Evolutionary conservation across 1,140 invertebrate genomes (phyloP), one percentile per base, ranked within the genome.

Genomic region (Leptinotarsa defecta): DNA sequence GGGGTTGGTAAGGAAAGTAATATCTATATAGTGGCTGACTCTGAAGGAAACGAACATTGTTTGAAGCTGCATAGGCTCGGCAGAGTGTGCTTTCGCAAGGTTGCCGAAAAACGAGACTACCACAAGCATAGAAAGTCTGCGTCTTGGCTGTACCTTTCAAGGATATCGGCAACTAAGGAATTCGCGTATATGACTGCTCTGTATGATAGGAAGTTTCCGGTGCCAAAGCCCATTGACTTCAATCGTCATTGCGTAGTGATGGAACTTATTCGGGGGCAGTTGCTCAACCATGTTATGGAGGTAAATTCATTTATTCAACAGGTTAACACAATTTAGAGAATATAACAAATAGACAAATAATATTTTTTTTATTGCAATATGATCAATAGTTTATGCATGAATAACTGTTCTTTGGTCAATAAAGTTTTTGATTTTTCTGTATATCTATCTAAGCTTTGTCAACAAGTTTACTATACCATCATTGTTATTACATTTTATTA

Each of bases 1-100:
- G 98, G 98, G 57, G 95, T 98, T 67, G 98, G 98, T 27, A 99
- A 99, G 88, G 98, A 99, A 86, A 99, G 94, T 71, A 97, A 98
- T 84, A 95, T 98, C 81, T 98, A 96, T 84, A 91, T 94, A 67
- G 95, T 97, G 17, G 92, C 91, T 43, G 89, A 95, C 87, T 90
- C 92, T 79, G 91, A 96, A 71, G 91, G 89, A 1, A 89, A 91
- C 73, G 88, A 91, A 68, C 86, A 95, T 8, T 98, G 93, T 82
- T 88, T 99, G 57, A 99, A 99, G 86, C 87, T 99, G 57, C 98
- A 99, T 86, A 92, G 92, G 90, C 74, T 83, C 17, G 81, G 81
- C 0, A 73, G 82, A 19, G 68, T 80, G 13, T 82, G 81, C 74
- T 82, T 82, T 73, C 74, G 79, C 20, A 82, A 83, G 77, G 80